Base-by-base conservation (phyloP, 1,140 invertebrate species). In the Dolichoris vasculosae region DNA sequence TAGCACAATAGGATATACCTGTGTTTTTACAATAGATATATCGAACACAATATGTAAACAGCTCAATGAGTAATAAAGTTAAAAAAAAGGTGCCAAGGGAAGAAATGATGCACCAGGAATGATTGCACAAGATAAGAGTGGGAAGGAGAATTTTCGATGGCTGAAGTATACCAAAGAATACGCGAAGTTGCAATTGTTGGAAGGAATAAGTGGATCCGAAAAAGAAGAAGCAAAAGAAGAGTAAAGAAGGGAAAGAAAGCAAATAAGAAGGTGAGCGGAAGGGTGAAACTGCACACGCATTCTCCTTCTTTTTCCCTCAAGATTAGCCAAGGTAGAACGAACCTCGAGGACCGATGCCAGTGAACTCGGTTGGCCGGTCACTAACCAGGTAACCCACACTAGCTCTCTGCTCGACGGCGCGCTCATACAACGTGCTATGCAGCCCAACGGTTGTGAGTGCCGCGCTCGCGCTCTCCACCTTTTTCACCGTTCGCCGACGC, bases 321-420 rank as follows among this genome's bases (percentile, higher is more conserved):
- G 92, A 93, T 93, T 93, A 93, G 92, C 92, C 89, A 91, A 92
- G 89, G 90, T 92, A 90, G 90, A 91, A 92, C 84, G 84, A 82
- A 85, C 84, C 78, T 78, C 77, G 91, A 91, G 91, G 92, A 90
- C 91, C 83, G 92, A 92, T 92, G 93, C 91, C 93, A 93, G 93
- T 93, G 93, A 93, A 93, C 93, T 93, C 92, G 92, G 93, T 93
- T 93, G 93, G 92, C 92, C 93, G 93, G 93, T 93, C 93, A 93
- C 92, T 93, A 93, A 93, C 93, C 93, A 93, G 93, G 93, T 93
- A 93, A 93, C 93, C 93, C 93, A 93, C 92, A 93, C 93, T 93
- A 93, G 76, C 89, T 83, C 82, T 26, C 82, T 40, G 11, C 35
- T 86, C 88, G 88, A 77, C 43, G 46, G 2, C 46, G 43, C 11